Evolutionary conservation across 1,140 invertebrate species (phyloP).

Genomic region (Conopomorpha cramerella): DNA sequence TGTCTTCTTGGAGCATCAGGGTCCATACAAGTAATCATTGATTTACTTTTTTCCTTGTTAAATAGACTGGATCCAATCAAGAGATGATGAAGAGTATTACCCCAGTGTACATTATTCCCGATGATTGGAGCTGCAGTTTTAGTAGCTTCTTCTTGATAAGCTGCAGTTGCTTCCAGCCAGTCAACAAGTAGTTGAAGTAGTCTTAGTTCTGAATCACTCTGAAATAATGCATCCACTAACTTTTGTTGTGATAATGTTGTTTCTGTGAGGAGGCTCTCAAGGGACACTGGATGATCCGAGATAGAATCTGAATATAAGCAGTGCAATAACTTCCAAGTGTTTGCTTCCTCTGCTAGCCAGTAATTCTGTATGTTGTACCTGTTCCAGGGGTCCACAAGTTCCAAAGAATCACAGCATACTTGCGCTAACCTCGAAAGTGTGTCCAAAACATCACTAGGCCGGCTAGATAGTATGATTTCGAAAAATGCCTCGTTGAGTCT

Average conservation of each 20-base stretch:
- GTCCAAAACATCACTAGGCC: constrained; percentile 34
- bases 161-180: constrained; percentile 87
- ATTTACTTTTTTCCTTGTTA: constrained; percentile 41
- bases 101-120: constrained; percentile 82
- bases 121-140: constrained; percentile 69
- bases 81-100: constrained; percentile 87
- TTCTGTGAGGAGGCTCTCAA: constrained; percentile 53
- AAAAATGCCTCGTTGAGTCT: constrained; percentile 41
- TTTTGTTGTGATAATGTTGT: constrained; percentile 44
- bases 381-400: constrained; percentile 47
- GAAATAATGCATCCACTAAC: constrained; percentile 42
- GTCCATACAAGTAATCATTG: constrained; percentile 76
- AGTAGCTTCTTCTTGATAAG: constrained; percentile 69
- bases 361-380: constrained; percentile 61
- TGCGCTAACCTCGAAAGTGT: constrained; percentile 49
- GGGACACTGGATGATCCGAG: constrained; percentile 51
- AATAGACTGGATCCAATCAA: constrained; percentile 61
- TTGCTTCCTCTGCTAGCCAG: constrained; percentile 79
- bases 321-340: constrained; percentile 84
- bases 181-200: constrained; percentile 87
- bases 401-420: constrained; percentile 48
- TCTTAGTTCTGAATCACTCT: constrained; percentile 67
- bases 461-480: constrained; percentile 51
- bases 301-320: constrained; percentile 81
- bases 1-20: constrained; percentile 90